Conservation (phyloP, 1,140 invertebrate genomes). For the Drosophila lini region DNA sequence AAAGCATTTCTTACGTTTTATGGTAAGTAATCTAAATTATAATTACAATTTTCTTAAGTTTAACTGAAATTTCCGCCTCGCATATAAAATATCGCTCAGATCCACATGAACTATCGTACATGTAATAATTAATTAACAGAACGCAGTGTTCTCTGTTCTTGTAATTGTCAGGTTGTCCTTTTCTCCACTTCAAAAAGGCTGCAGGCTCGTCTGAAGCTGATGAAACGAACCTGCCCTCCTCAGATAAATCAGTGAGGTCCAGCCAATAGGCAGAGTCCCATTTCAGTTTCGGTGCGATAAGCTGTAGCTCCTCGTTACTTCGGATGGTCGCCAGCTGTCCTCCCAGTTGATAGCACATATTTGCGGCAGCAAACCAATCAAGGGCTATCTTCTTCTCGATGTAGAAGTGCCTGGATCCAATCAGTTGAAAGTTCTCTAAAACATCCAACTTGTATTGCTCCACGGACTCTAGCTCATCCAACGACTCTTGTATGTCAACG, state of each 20-base stretch:
- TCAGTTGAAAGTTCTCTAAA: not conserved
- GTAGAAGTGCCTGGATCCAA: not conserved
- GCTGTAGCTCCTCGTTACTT: not conserved
- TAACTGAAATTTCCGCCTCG: not conserved
- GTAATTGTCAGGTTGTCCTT: not conserved
- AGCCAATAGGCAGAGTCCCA: not conserved
- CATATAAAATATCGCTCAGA: not conserved
- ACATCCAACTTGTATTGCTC: not conserved
- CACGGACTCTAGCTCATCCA: not conserved
- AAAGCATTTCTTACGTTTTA: no score
- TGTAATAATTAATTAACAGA: not conserved
- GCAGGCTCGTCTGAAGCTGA: not conserved
- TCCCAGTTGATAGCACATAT: not conserved
- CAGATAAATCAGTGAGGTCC: not conserved
- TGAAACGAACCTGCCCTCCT: not conserved
- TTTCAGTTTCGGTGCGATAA: not conserved
- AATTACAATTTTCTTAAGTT: not conserved
- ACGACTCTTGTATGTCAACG: not conserved
- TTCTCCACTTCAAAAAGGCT: not conserved
- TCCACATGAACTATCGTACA: not conserved
- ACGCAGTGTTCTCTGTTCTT: not conserved
- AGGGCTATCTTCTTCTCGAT: not conserved
- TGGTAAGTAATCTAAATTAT: no score
- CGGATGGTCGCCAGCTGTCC: not conserved
- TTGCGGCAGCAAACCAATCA: not conserved